These are phyloP conservation scores for Microctonus hyperodae DNA, from an alignment of 2,888 invertebrate species.

Conservation along the genomic window DNA sequence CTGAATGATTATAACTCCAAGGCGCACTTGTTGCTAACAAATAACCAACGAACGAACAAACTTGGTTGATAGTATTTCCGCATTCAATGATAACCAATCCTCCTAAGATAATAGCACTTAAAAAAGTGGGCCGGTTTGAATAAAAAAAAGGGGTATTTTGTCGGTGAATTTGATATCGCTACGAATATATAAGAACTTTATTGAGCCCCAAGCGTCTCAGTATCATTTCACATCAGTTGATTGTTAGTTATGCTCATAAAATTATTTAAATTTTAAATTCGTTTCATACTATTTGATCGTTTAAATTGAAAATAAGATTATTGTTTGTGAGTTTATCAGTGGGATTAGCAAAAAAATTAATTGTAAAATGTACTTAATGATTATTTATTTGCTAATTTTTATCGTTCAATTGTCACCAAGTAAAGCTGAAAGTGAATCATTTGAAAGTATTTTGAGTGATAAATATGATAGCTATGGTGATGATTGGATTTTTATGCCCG, in stretches of 20 bases:
- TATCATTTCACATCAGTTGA: slow-evolving; percentile 27
- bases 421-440: not conserved
- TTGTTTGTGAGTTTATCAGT: not conserved
- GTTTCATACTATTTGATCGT: slow-evolving; percentile 3
- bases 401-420: not conserved
- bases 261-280: slow-evolving; percentile 6
- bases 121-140: slow-evolving; percentile 47
- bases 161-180: slow-evolving; percentile 39
- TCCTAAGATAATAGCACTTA: slow-evolving; percentile 21
- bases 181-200: slow-evolving; percentile 47
- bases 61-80: slow-evolving; percentile 51
- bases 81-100: slow-evolving; percentile 44
- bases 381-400: slow-evolving; percentile 15
- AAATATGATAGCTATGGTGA: slow-evolving; percentile 60
- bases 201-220: slow-evolving; percentile 24
- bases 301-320: not conserved
- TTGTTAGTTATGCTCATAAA: slow-evolving; percentile 7
- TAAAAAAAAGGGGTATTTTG: slow-evolving; percentile 19
- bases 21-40: not conserved
- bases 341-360: not conserved
- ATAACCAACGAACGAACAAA: not conserved
- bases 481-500: slow-evolving; percentile 63
- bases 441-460: slow-evolving; percentile 49
- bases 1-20: slow-evolving; percentile 43
- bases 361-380: not conserved